Conservation (phyloP, 2,797 vertebrate species). For the Ataeniobius toweri region DNA sequence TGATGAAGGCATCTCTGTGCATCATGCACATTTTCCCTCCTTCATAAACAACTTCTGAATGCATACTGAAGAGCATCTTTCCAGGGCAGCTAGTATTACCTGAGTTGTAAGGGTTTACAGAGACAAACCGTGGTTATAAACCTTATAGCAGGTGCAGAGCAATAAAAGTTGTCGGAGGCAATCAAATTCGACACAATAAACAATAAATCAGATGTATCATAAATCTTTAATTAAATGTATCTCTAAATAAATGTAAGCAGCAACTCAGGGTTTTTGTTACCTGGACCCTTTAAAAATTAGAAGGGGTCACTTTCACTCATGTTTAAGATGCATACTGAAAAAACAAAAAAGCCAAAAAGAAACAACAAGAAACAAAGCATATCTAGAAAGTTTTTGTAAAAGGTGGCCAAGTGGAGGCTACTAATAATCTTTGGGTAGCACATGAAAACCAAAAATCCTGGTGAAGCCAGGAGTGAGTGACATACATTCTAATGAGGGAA, state of each 20-base stretch:
- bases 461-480: neutral
- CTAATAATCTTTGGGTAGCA: neutral
- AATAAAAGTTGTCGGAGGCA: neutral
- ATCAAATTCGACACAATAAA: neutral
- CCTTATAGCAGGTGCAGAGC: neutral
- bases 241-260: neutral
- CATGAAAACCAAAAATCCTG: neutral
- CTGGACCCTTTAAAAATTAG: neutral
- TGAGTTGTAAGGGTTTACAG: neutral
- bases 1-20: neutral
- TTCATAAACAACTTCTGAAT: neutral
- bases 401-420: neutral
- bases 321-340: too few relatives aligned
- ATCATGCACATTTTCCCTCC: neutral
- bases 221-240: neutral
- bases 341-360: neutral
- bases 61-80: neutral
- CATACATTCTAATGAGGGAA: neutral
- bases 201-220: conserved; percentile 1
- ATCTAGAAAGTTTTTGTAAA: neutral
- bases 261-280: neutral
- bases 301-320: neutral
- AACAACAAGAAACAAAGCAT: too few relatives aligned
- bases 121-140: conserved; percentile 13
- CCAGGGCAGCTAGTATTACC: neutral